Percentiles rank a stretch among this genome's conserved stretches.
These are phyloP conservation scores for Geothlypis trichas DNA, from an alignment of 2,113 vertebrate species.

Conservation along the genomic window DNA sequence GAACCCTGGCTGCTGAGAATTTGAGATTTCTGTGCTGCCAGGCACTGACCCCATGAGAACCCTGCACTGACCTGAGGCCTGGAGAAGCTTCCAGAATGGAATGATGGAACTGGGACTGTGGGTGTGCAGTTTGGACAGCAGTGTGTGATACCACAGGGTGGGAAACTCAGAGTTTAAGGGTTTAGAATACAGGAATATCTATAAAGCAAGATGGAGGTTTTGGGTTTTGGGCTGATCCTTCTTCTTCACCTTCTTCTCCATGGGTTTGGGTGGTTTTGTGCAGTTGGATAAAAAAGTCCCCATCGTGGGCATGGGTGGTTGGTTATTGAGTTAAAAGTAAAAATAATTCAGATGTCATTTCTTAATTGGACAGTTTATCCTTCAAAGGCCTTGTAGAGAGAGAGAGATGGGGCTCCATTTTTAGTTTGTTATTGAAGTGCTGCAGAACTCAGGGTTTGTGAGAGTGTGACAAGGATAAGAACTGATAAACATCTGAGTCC, in stretches of 20 bases:
- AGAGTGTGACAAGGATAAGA: neutral
- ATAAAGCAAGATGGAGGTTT: neutral
- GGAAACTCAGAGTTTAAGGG: neutral
- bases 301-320: neutral
- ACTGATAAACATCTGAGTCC: neutral
- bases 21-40: neutral
- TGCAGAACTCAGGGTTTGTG: neutral
- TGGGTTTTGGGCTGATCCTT: neutral
- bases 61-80: neutral
- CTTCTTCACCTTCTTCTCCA: neutral
- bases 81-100: neutral
- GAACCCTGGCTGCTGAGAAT: neutral
- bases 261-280: neutral
- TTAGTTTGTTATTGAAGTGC: neutral
- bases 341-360: neutral
- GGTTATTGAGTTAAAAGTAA: neutral
- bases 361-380: neutral
- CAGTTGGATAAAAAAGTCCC: neutral
- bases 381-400: neutral
- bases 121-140: neutral
- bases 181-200: accelerated
- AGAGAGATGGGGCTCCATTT: neutral
- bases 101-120: neutral
- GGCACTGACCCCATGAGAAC: neutral
- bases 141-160: neutral